phyloP scores from a whole-genome alignment of 1,140 invertebrate species.

The Heterodera carotae region DNA sequence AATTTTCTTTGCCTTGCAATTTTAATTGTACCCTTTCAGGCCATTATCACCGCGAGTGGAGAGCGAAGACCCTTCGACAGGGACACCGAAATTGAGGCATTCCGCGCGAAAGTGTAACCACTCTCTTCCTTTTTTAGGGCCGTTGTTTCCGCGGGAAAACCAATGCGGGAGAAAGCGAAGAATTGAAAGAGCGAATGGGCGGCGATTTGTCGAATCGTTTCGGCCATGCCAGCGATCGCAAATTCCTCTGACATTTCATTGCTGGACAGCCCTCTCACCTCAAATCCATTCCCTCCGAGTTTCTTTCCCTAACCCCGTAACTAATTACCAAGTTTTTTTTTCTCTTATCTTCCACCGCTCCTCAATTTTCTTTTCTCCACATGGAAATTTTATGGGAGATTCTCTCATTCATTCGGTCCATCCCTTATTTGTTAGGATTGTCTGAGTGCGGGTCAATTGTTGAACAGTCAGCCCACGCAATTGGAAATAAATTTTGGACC shows the following conservation, averaged over 20 bases:
- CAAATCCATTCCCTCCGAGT: not conserved
- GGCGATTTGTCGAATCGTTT: conserved; percentile 26
- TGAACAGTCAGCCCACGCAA: too few species aligned
- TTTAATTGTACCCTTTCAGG: not conserved
- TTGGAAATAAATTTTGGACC: too few species aligned
- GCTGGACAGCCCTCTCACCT: not conserved
- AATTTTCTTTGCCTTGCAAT: too few species aligned
- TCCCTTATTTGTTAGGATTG: too few species aligned
- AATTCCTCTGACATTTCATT: conserved; percentile 14
- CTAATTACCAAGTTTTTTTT: not conserved
- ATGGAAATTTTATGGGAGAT: too few species aligned
- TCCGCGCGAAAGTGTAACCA: not conserved
- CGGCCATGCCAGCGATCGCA: conserved; percentile 14
- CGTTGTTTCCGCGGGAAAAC: conserved; percentile 3
- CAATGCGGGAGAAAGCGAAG: not conserved
- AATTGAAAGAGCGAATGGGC: conserved; percentile 23
- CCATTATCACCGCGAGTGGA: not conserved
- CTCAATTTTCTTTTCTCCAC: not conserved
- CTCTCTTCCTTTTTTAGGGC: not conserved
- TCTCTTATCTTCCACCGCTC: not conserved
- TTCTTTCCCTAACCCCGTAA: not conserved
- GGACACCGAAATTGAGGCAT: conserved; percentile 43
- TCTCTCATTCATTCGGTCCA: too few species aligned
- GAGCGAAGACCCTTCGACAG: conserved; percentile 40
- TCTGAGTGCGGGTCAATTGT: too few species aligned